A percentile compares a stretch with the other conserved stretches of the same genome.
Conservation (phyloP, 1,140 invertebrate genomes). For the Drosophila guanche region DNA sequence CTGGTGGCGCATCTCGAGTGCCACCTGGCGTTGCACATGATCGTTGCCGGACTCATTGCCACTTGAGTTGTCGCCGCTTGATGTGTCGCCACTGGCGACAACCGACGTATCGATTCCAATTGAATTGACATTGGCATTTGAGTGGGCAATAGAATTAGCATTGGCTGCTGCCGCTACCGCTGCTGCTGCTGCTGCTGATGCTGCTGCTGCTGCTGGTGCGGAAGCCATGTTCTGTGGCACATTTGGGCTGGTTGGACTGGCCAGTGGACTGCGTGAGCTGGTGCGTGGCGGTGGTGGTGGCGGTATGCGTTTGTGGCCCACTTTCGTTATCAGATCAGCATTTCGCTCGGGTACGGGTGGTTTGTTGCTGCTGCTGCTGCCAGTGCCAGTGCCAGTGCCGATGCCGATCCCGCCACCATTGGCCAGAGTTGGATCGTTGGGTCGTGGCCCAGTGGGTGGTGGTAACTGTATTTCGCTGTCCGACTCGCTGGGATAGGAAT, state of each 20-base stretch:
- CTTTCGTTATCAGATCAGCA: slow-evolving; percentile 87
- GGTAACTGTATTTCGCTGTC: slow-evolving; percentile 88
- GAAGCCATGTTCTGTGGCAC: slow-evolving; percentile 84
- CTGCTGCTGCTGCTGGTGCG: slow-evolving; percentile 48
- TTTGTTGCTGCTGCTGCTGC: slow-evolving; percentile 84
- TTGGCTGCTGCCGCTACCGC: slow-evolving; percentile 23
- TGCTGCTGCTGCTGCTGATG: slow-evolving; percentile 28
- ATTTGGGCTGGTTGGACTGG: slow-evolving; percentile 89
- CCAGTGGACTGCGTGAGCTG: slow-evolving; percentile 91
- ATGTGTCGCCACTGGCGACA: slow-evolving; percentile 43
- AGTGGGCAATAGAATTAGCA: slow-evolving; percentile 12
- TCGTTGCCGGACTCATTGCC: slow-evolving; percentile 90
- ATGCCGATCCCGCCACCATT: slow-evolving; percentile 14
- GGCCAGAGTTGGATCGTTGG: slow-evolving; percentile 10
- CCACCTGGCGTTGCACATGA: slow-evolving; percentile 87
- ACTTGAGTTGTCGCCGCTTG: slow-evolving; percentile 78
- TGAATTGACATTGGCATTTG: slow-evolving; percentile 3
- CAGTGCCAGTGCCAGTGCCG: neutral
- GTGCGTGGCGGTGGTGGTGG: slow-evolving; percentile 93
- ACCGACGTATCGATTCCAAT: slow-evolving; percentile 3
- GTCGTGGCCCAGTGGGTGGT: slow-evolving; percentile 85
- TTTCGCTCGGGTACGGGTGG: slow-evolving; percentile 91
- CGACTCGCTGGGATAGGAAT: slow-evolving; percentile 90
- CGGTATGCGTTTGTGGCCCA: slow-evolving; percentile 89
- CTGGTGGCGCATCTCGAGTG: slow-evolving; percentile 92